Base-by-base conservation (phyloP, 2,797 vertebrate species). In the Scolopax rusticola region DNA sequence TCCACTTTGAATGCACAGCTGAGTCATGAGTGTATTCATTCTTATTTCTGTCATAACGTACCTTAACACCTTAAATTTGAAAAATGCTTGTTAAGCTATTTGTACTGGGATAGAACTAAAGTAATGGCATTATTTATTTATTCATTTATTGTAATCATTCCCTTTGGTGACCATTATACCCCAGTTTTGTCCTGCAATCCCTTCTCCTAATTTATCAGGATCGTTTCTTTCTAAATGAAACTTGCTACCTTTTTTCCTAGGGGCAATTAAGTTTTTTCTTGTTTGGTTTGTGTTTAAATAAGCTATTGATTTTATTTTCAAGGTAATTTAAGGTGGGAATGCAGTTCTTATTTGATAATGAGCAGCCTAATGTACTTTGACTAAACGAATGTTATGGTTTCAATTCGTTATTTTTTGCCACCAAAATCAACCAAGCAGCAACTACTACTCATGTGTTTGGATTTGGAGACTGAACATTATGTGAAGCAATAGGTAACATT, bases 251-350 rank as follows among this genome's bases (percentile, higher is more conserved):
- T 33, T 80, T 85, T 96, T 97, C 87, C 93, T 95, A 15, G 6
- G 90, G 78, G 83, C 83, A 91, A 96, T 96, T 95, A 87, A 28
- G 90, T 90, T 76, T 51, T 63, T 95, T 70, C 76, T 96, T 91
- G 79, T 95, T 90, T 94, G 78, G 36, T 78, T 76, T 96, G 65
- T 82, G 86, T 85, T 98, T 97, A 97, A 98, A 98, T 96, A 98
- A 97, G 96, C 59, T 98, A 98, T 98, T 95, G 97, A 97, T 98
- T 98, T 97, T 97, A 90, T 98, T 98, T 97, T 97, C 92, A 91
- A 92, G 78, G 78, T 97, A 97, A 98, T 96, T 98, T 97, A 97
- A 97, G 94, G 90, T 88, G 57, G 89, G 96, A 96, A 97, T 96
- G 81, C 57, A 94, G 84, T 95, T 96, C 94, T 61, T 67, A 96